A percentile compares a stretch with the other conserved stretches of the same genome.
Conservation (phyloP, 2,888 invertebrate species). For the Corbicula japonica region DNA sequence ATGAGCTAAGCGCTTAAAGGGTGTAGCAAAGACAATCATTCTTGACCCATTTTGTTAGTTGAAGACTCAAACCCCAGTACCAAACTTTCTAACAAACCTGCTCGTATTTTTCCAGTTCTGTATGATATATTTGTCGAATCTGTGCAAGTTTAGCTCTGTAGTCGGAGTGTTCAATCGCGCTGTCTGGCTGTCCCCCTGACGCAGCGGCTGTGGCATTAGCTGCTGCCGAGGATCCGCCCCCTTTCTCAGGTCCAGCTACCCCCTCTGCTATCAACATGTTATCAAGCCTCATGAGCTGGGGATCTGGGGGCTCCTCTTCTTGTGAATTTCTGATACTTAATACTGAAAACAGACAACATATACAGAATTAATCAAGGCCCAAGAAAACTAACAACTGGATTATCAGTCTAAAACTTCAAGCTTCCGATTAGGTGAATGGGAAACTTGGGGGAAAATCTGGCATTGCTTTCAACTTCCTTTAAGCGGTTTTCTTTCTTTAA, state of each 20-base stretch:
- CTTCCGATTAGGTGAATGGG: too few species aligned
- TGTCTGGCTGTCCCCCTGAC: conserved; percentile 87
- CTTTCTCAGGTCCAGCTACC: conserved; percentile 86
- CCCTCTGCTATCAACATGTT: conserved; percentile 99
- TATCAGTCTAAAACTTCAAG: too few species aligned
- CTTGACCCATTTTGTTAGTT: not conserved
- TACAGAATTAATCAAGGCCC: too few species aligned
- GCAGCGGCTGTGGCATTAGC: conserved; percentile 85
- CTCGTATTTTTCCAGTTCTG: conserved; percentile 99
- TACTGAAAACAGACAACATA: too few species aligned
- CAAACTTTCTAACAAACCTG: conserved; percentile 89
- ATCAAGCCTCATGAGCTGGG: conserved; percentile 98
- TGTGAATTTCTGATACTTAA: conserved; percentile 98
- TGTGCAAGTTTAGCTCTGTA: conserved; percentile 99
- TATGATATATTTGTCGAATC: conserved; percentile 99
- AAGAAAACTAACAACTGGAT: too few species aligned
- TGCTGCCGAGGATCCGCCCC: conserved; percentile 85
- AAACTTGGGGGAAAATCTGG: too few species aligned
- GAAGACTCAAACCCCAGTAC: conserved; percentile 1
- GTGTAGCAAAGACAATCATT: too few species aligned
- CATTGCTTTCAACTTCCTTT: too few species aligned
- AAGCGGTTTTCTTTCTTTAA: too few species aligned
- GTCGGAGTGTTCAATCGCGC: conserved; percentile 99
- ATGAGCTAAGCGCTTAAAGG: too few species aligned
- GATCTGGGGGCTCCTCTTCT: conserved; percentile 99